A percentile compares a stretch with the other conserved stretches of the same genome.
phyloP scores from a whole-genome alignment of 2,113 vertebrate species.

The Notothenia coriiceps region DNA sequence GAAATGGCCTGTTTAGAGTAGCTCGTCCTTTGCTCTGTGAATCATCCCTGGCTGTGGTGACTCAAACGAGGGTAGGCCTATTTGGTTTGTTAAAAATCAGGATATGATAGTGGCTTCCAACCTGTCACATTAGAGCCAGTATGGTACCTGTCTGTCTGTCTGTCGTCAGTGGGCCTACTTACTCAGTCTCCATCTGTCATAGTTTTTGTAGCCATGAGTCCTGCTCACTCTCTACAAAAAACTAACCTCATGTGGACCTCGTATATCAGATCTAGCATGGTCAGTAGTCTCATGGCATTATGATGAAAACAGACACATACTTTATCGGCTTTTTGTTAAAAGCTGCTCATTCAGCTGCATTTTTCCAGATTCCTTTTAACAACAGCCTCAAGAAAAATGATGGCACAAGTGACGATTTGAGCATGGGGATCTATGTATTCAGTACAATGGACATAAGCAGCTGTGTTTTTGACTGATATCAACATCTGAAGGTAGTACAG shows the following conservation, averaged over 20 bases:
- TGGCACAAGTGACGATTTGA: slow-evolving; percentile 21
- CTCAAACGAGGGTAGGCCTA: neutral
- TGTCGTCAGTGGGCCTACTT: slow-evolving; percentile 67
- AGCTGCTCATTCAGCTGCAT: slow-evolving; percentile 36
- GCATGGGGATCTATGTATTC: slow-evolving; percentile 14
- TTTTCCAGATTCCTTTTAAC: slow-evolving; percentile 2
- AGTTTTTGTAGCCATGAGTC: slow-evolving; percentile 28
- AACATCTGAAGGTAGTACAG: slow-evolving; percentile 45
- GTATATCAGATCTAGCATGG: slow-evolving; percentile 31
- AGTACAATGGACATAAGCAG: slow-evolving; percentile 34
- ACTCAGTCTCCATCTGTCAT: slow-evolving; percentile 65
- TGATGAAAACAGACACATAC: slow-evolving; percentile 2
- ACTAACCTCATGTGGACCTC: neutral
- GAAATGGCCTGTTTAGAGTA: slow-evolving; percentile 74
- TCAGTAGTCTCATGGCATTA: slow-evolving; percentile 17
- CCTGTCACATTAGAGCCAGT: slow-evolving; percentile 58
- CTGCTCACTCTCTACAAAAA: neutral
- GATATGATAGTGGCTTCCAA: slow-evolving; percentile 5
- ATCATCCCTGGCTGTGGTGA: neutral
- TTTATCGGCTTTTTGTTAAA: slow-evolving; percentile 51
- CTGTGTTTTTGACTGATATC: slow-evolving; percentile 41
- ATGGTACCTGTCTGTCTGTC: slow-evolving; percentile 52
- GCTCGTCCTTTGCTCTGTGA: slow-evolving; percentile 21
- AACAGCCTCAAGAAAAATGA: slow-evolving; percentile 29
- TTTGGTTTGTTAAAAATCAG: slow-evolving; percentile 8